Evolutionary conservation across 2,113 vertebrate genomes (phyloP).

Genomic region (Rhagologus leucostigma): DNA sequence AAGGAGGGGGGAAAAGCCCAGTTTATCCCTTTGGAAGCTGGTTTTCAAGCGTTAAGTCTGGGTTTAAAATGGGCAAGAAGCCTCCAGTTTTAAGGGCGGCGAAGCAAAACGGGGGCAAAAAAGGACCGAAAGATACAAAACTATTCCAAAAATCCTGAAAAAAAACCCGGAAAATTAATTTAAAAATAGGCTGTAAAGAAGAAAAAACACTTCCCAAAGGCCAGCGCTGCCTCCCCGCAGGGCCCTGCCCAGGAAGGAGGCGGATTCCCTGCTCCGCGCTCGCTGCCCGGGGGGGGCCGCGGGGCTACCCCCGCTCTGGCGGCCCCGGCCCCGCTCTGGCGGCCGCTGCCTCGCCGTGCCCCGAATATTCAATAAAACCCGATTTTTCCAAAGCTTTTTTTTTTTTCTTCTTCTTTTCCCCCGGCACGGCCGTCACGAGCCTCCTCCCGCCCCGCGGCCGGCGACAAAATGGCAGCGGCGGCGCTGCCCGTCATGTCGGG

Average conservation of each 20-base stretch:
- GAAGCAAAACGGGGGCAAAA: rapidly evolving
- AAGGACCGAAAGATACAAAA: rapidly evolving
- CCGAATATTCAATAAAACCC: background rate
- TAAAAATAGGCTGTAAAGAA: rapidly evolving
- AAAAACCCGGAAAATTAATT: rapidly evolving
- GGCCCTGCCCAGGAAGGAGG: constrained; percentile 56
- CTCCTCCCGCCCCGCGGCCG: constrained; percentile 14
- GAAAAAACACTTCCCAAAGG: background rate
- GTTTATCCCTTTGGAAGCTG: background rate
- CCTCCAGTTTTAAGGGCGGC: rapidly evolving
- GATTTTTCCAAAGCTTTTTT: background rate
- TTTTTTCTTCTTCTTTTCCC: background rate
- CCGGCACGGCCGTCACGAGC: background rate
- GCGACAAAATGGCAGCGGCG: constrained; percentile 76
- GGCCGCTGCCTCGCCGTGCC: background rate
- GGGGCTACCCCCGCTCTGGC: background rate
- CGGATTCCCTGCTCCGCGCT: background rate
- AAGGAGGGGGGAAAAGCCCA: background rate
- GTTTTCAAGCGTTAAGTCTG: background rate
- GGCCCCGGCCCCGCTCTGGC: background rate
- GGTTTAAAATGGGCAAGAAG: background rate
- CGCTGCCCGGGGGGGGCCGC: background rate
- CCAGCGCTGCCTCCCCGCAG: constrained; percentile 34
- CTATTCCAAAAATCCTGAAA: rapidly evolving
- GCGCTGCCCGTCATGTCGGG: constrained; percentile 51